Evolutionary conservation across 2,113 vertebrate genomes (phyloP), one percentile per base, ranked within the genome.

Genomic region (Chroicocephalus ridibundus): DNA sequence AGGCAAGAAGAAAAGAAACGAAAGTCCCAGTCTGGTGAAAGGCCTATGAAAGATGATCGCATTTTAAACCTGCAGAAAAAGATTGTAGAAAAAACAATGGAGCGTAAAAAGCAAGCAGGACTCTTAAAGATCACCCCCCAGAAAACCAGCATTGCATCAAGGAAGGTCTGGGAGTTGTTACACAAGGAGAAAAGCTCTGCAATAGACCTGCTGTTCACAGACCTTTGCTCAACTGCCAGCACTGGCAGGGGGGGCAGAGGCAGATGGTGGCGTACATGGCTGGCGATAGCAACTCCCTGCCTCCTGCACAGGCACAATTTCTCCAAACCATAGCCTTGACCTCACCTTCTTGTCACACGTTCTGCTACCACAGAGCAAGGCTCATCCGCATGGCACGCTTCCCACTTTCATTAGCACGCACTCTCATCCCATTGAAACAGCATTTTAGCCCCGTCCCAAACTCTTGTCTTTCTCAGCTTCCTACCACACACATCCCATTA

Each of bases 1-100:
- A 97, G 96, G 91, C 97, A 97, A 82, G 97, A 98, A 82, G 98
- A 98, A 88, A 98, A 96, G 88, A 97, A 96, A 88, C 69, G 52
- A 47, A 98, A 94, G 71, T 76, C 57, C 54, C 94, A 86, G 38
- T 29, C 84, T 82, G 82, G 83, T 92, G 95, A 98, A 94, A 92
- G 62, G 7, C 82, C 90, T 55, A 6, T 70, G 69, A 97, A 95
- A 86, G 97, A 98, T 84, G 97, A 99, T 76, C 97, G 84, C 9
- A 60, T 98, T 76, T 70, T 97, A 96, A 97, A 97, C 69, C 94
- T 98, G 76, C 97, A 98, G 95, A 98, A 86, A 82, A 98, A 96
- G 80, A 97, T 99, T 25, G 96, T 85, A 74, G 98, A 98, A 84
- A 98, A 98, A 97, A 91, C 92, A 72, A 96, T 90, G 76, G 98